Evolutionary conservation across 2,888 invertebrate genomes (phyloP), one percentile per base, ranked within the genome.

Genomic region (Orgyia antiqua): DNA sequence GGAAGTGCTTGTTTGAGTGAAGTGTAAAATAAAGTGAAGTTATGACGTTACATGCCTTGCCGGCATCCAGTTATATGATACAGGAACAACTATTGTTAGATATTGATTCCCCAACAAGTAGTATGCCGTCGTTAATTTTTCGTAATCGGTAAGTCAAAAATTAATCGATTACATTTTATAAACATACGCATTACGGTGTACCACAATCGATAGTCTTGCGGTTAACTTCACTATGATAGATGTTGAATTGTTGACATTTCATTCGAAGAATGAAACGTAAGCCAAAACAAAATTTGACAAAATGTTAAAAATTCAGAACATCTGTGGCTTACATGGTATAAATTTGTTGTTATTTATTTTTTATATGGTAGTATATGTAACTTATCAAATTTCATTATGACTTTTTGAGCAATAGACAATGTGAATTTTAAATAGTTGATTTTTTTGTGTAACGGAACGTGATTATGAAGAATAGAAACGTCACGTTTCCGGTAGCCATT

Each of bases 81-180:
- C 64, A 73, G 56, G 70, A 82, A 76, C 73, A 76, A 64, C 77
- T 69, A 65, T 78, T 78, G 69, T 78, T 68, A 75, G 78, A 65
- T 64, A 80, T 76, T 60, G 80, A 82, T 63, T 66, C 69, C 34
- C 57, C 68, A 53, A 58, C 67, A 51, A 76, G 61, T 72, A 84
- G 74, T 64, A 89, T 90, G 90, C 89, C 90, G 52, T 88, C 89
- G 68, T 88, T 90, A 87, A 80, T 89, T 77, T 88, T 88, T 75
- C 87, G 87, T 76, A 88, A 89, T 84, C 88, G 89, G 90, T 90
- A 70, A 89, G 89, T 88, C 42, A 32, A 20, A 6, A 10, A 11
- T 13, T 13, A 8, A 61, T 59, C 51, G 43, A 42, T 51, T 49
- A 43, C 42, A 49, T 40, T 54, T 48, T 52, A 50, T n/a, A n/a